phyloP scores from a whole-genome alignment of 2,797 vertebrate species.

The Tadarida brasiliensis region DNA sequence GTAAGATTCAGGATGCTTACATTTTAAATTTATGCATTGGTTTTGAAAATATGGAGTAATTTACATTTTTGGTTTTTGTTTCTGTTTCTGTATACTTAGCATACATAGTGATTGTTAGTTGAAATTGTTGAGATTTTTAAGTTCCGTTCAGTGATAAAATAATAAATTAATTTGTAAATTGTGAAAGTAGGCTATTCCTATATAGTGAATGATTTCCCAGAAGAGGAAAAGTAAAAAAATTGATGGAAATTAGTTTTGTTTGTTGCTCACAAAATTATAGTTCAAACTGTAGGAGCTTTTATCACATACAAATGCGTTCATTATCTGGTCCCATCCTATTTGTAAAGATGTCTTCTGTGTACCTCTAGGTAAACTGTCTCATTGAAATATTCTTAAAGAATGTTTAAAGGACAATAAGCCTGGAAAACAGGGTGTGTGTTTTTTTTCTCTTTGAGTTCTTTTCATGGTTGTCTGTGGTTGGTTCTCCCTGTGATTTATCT shows the following conservation, averaged over 20 bases:
- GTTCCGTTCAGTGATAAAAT: conserved; percentile 57
- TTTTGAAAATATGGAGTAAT: conserved; percentile 60
- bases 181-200: conserved; percentile 30
- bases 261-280: conserved; percentile 22
- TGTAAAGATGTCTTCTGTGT: conserved; percentile 32
- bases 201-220: conserved; percentile 55
- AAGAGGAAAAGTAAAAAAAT: conserved; percentile 51
- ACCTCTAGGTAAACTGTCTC: background rate
- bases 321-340: background rate
- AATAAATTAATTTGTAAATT: conserved; percentile 58
- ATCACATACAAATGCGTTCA: background rate
- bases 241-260: conserved; percentile 66
- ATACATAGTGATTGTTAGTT: conserved; percentile 45
- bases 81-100: conserved; percentile 31
- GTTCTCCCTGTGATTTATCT: conserved; percentile 53
- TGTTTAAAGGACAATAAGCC: conserved; percentile 42
- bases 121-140: conserved; percentile 62
- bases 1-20: conserved; percentile 55
- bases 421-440: background rate
- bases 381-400: conserved; percentile 60
- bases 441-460: background rate
- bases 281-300: conserved; percentile 24
- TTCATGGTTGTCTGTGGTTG: background rate
- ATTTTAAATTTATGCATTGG: conserved; percentile 47
- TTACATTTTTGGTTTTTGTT: conserved; percentile 63